Evolutionary conservation across 2,797 vertebrate genomes (phyloP), one percentile per base, ranked within the genome.

Genomic region (Coluber constrictor): DNA sequence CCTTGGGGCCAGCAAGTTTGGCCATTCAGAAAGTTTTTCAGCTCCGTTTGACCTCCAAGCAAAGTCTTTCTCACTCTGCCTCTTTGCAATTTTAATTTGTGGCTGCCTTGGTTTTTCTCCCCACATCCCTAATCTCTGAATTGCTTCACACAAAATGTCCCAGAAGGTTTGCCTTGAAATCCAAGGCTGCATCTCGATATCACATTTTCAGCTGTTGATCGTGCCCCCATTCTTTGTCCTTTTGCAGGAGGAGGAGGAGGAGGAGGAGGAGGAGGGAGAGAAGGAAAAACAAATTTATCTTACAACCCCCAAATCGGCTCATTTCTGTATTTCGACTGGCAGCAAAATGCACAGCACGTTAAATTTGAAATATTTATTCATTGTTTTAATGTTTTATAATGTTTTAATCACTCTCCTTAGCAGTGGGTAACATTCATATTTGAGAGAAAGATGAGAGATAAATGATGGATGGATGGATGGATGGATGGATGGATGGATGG

Each of bases 1-100:
- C 94, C 96, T 63, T 16, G 86, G 91, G 95, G 92, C 92, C 95
- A 91, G 89, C 13, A 88, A 1, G 23, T 15, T 92, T 94, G 94
- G 94, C 92, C 93, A 91, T 0, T 0, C 90, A 92, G 90, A 90
- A 55, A 23, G 59, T 93, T 91, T 94, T 95, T 94, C 89, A 27
- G 56, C 56, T 92, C 74, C 92, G 1, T 93, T 92, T 91, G 83
- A 61, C 60, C 57, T 29, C 20, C 79, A 92, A 94, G 94, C 87
- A 70, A 74, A 83, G 47, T 4, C 37, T 47, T 47, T 47, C 32
- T 57, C 11, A 0, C 74, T 59, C 1, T 27, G 12, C 51, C 29
- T 15, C 27, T 3, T 18, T 66, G 86, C 25, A 51, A 25, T 86
- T 43, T 47, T 32, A 86, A 43, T 25, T 25, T 37, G 3, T 32